These are phyloP conservation scores for Lates calcarifer DNA, from an alignment of 2,113 vertebrate genomes.

Conservation along the genomic window DNA sequence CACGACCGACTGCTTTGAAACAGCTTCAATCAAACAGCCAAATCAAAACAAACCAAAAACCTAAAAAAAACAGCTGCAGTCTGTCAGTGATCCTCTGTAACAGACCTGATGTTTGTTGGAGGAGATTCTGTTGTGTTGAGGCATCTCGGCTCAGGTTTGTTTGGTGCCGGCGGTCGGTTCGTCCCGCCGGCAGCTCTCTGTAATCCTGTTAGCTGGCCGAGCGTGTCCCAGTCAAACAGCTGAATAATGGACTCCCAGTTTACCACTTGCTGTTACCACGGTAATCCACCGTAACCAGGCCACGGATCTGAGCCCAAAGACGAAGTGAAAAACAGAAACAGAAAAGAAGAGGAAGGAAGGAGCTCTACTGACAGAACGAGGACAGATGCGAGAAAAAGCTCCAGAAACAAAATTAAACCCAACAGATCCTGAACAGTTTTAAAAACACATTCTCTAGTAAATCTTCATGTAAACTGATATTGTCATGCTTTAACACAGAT, in stretches of 20 bases:
- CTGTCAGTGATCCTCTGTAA: no score
- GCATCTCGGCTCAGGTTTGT: not conserved
- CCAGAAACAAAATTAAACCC: not conserved
- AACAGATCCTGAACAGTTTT: not conserved
- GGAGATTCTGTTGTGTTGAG: no score
- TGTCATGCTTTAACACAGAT: no score
- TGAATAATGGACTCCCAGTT: constrained; percentile 16
- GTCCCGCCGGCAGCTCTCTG: constrained; percentile 2
- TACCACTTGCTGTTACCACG: not conserved
- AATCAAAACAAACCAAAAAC: no score
- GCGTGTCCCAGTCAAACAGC: constrained; percentile 7
- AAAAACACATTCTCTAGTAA: no score
- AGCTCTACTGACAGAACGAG: constrained; percentile 13
- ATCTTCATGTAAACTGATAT: no score
- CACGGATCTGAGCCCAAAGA: constrained; percentile 11
- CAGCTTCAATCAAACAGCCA: no score
- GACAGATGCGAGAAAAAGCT: not conserved
- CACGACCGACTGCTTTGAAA: no score
- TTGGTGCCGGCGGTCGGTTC: not conserved
- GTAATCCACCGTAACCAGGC: constrained; percentile 36
- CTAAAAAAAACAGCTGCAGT: no score
- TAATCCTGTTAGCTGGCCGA: constrained; percentile 53
- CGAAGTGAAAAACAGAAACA: no score
- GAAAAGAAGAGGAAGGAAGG: not conserved
- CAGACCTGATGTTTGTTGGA: no score